phyloP scores from a whole-genome alignment of 2,113 vertebrate species.

The Bubo blakistoni region DNA sequence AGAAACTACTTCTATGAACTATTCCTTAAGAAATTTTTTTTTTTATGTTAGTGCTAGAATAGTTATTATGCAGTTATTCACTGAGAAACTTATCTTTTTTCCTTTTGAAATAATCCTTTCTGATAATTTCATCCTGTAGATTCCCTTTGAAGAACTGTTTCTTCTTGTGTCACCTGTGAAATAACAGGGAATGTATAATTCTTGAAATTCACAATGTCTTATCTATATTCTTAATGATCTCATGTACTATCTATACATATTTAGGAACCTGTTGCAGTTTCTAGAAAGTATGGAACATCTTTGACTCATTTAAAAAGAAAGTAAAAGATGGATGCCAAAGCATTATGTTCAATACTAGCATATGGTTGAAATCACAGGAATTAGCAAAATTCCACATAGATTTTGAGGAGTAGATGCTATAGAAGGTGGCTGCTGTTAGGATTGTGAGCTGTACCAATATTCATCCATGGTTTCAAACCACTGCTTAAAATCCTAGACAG shows the following conservation, averaged over 20 bases:
- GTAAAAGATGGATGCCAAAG: neutral
- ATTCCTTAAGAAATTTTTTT: neutral
- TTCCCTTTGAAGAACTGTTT: neutral
- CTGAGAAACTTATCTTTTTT: neutral
- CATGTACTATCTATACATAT: neutral
- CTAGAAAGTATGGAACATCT: neutral
- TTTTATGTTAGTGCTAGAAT: neutral
- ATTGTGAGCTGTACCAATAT: neutral
- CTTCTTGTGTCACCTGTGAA: neutral
- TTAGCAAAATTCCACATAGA: neutral
- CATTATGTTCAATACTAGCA: neutral
- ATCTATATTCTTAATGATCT: neutral
- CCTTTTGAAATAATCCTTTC: neutral
- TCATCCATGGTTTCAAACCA: neutral
- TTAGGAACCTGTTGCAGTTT: neutral
- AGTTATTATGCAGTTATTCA: neutral
- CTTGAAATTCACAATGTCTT: neutral
- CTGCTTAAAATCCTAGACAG: neutral
- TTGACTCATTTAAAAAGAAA: neutral
- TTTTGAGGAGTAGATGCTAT: neutral
- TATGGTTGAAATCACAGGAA: neutral
- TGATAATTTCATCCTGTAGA: neutral
- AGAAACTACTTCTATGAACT: neutral
- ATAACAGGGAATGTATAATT: neutral
- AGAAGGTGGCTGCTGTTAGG: neutral